Evolutionary conservation across 2,113 vertebrate genomes (phyloP).

Genomic region (Caracal caracal): DNA sequence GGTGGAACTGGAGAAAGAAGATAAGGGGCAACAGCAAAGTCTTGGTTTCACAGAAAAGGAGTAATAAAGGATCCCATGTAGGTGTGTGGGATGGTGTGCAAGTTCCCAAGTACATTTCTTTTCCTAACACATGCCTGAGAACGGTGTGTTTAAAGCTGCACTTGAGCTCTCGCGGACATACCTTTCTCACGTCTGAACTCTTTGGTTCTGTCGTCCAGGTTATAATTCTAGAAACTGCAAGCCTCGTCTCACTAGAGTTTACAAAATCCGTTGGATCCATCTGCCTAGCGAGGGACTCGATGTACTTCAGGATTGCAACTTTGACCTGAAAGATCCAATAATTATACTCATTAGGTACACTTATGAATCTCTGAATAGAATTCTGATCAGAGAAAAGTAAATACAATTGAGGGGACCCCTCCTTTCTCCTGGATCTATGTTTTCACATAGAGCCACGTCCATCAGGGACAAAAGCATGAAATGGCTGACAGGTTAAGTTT

Average conservation of each 20-base stretch:
- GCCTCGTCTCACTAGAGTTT: slow-evolving; percentile 97
- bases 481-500: neutral
- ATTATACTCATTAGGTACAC: neutral
- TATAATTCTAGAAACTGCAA: slow-evolving; percentile 98
- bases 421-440: neutral
- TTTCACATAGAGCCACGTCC: neutral
- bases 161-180: slow-evolving; percentile 71
- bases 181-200: slow-evolving; percentile 99
- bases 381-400: neutral
- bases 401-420: neutral
- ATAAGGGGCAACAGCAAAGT: neutral
- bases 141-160: neutral
- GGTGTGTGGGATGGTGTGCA: neutral
- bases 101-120: neutral
- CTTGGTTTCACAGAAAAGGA: neutral
- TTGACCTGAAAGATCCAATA: slow-evolving; percentile 90
- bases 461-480: neutral
- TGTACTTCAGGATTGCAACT: slow-evolving; percentile 98
- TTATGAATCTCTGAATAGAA: neutral
- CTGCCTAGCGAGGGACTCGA: slow-evolving; percentile 95
- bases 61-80: neutral
- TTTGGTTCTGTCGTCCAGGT: slow-evolving; percentile 99
- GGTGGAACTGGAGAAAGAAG: neutral
- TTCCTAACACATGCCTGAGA: neutral
- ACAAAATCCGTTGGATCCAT: slow-evolving; percentile 99